A percentile compares a stretch with the other conserved stretches of the same genome.
These are phyloP conservation scores for Pollenia labialis DNA, from an alignment of 2,888 invertebrate species.

Conservation along the genomic window DNA sequence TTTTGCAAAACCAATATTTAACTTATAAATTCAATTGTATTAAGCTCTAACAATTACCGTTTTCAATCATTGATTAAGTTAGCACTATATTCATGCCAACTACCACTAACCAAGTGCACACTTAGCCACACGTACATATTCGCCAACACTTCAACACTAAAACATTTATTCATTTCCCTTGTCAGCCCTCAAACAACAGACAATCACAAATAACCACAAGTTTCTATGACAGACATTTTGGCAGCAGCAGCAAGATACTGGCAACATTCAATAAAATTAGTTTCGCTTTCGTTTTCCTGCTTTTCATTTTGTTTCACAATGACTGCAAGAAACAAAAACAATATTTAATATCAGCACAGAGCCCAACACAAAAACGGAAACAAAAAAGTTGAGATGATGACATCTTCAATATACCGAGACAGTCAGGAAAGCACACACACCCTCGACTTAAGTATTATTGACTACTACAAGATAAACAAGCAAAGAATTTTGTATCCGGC, in stretches of 20 bases:
- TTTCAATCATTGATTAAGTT: neutral
- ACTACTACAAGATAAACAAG: constrained; percentile 20
- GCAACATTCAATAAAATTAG: constrained; percentile 65
- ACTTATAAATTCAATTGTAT: neutral
- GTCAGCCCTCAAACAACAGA: constrained; percentile 24
- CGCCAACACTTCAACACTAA: neutral
- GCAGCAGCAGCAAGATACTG: constrained; percentile 60
- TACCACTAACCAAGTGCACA: neutral
- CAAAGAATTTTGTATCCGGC: too few species aligned
- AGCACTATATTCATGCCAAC: neutral
- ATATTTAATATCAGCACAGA: neutral
- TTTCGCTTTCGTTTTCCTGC: constrained; percentile 45
- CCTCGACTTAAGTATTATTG: constrained; percentile 12
- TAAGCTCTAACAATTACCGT: neutral
- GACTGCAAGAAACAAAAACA: constrained; percentile 28
- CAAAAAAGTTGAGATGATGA: constrained; percentile 34
- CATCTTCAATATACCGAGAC: constrained; percentile 50
- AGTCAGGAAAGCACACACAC: neutral
- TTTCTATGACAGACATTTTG: constrained; percentile 68
- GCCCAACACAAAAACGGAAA: neutral
- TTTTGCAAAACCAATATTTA: neutral
- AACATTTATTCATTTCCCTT: neutral
- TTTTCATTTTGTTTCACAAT: constrained; percentile 25
- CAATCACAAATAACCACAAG: constrained; percentile 61
- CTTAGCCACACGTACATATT: constrained; percentile 4